Evolutionary conservation across 2,888 invertebrate genomes (phyloP), one percentile per base, ranked within the genome.

Genomic region (Athalia circularis): DNA sequence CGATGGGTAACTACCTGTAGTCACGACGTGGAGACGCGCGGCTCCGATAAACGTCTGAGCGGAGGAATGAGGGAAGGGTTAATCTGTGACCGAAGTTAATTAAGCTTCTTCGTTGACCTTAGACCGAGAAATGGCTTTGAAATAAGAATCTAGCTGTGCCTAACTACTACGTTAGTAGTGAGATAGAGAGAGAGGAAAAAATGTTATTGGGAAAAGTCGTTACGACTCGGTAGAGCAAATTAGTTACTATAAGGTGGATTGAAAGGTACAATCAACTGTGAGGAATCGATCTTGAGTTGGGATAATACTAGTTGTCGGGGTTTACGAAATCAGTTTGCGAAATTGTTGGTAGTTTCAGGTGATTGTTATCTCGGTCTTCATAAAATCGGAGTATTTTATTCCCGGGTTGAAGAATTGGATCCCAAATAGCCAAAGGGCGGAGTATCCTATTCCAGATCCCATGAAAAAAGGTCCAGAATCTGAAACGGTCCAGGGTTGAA

Each of bases 71-170:
- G 43, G 59, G 47, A 13, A 50, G 59, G 74, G 75, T 75, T 59
- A 64, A 78, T 78, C 78, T 78, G 78, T 78, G 78, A 64, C 78
- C 78, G 54, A 78, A 64, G 78, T 62, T 78, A 78, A 78, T 78
- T 74, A 78, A 74, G 75, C 62, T 75, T 29, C 75, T 75, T 50
- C 50, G 61, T 50, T 75, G 75, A 64, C 50, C 75, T 52, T 52
- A 48, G 75, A 75, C 15, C 62, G 48, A 62, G 50, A 48, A 62
- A 15, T 64, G 62, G 45, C 50, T 52, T 62, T 15, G 43, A 75
- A 75, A 75, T 74, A 62, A 75, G 54, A 75, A 75, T 75, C 62
- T 64, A 48, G 45, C 45, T 15, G 72, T 72, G 52, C 15, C 52
- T 50, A 13, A 6, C 48, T 67, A 48, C 65, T 52, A 68, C 65